Base-by-base conservation (phyloP, 2,113 vertebrate species). In the Donacobius atricapilla region DNA sequence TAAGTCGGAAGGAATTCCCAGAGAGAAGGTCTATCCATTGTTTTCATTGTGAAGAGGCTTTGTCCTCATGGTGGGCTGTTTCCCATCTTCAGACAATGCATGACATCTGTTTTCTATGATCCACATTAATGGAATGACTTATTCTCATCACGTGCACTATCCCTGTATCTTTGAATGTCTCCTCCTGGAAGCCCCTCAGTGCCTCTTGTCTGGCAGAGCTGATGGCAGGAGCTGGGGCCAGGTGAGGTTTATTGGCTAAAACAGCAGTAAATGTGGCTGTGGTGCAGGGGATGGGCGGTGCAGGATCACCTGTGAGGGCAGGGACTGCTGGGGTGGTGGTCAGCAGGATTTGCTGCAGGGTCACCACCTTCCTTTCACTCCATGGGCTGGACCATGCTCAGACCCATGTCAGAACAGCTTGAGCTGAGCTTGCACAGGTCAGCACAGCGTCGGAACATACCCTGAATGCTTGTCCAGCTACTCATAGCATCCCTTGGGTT, bases 351-450 rank as follows among this genome's bases (percentile, higher is more conserved):
- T 44, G 27, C 54, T 54, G 78, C 39, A 8, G 40, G 37, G 2
- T 22, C 45, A 7, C 45, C 13, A 12, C 31, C 18, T 39, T 35
- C 45, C 73, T 15, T 33, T 33, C 11, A 3, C 54, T 15, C 66
- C 4, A 1, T 1, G 51, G 51, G 51, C 63, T 60, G 73, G 54
- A 16, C 39, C 10, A 3, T 7, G 60, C 70, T 42, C 70, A 35
- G 58, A 3, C 4, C 28, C 44, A 3, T 0, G 0, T 10, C 27
- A 39, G 48, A n/a, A 13, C 31, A 15, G 44, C 47, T 5, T 1
- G 65, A 20, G 30, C 3, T 16, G 24, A 15, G 17, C 66, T 73
- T 28, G 27, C 48, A 8, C 2, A 1, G 20, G 25, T 8, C 4
- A n/a, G 31, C 19, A 53, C 1, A 1, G 64, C 40, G 33, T 2